Evolutionary conservation across 2,888 invertebrate species (phyloP), one percentile per base, ranked within the genome.

Genomic region (Leucophora obtusa): DNA sequence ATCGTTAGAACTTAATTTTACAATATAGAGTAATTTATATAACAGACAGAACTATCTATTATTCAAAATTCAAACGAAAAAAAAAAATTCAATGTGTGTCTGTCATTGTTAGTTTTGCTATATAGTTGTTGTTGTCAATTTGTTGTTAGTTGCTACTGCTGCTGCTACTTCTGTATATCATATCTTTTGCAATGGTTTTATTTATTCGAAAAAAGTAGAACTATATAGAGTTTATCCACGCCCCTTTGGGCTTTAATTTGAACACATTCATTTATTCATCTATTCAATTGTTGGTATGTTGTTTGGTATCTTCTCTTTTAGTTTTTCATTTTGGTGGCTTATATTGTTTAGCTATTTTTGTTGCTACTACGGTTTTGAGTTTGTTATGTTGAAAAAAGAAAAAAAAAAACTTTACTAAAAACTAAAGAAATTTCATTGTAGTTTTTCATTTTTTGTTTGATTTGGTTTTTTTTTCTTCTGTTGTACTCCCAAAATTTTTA

Each of bases 221-320:
- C 21, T 28, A 21, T 21, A 21, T 24, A 33, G 28, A 21, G 24
- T 58, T 28, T 33, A 33, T 58, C 58, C 14, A 33, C 28, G 33
- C 33, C 38, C 38, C 14, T 53, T 28, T 54, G 43, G 53, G 35
- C 24, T 47, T 47, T 1, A 47, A 47, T 2, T 47, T 47, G 43
- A 47, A 54, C n/a, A n/a, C 21, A 28, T 53, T 24, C 66, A 56
- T 54, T 15, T 24, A 68, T 58, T 21, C 56, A 58, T 58, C 4
- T 58, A 58, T 58, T 11, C 28, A 28, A 15, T 58, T 58, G 33
- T 58, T 58, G 28, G 33, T 28, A 33, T 58, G 28, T 24, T 58
- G 15, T 33, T 54, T 54, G 21, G 17, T 58, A 33, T 33, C 17
- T 58, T 58, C 8, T 58, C 21, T 28, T 28, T 28, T 28, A 28